Conservation (phyloP, 2,113 vertebrate species). For the Gyps fulvus region DNA sequence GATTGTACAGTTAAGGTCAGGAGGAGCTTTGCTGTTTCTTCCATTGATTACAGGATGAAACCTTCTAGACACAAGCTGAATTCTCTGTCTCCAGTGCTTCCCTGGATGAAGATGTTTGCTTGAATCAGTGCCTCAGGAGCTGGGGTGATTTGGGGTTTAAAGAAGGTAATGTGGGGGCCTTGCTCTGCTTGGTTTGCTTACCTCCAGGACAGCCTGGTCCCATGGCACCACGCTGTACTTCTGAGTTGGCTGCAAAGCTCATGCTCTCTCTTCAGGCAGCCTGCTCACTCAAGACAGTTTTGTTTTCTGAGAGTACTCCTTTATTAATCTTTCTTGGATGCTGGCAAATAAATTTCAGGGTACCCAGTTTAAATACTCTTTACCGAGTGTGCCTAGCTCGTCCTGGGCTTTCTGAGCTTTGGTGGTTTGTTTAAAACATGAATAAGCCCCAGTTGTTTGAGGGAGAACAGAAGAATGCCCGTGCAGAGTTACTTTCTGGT, state of each 20-base stretch:
- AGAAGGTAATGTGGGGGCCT: neutral
- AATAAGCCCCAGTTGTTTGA: neutral
- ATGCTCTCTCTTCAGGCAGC: neutral
- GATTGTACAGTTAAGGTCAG: neutral
- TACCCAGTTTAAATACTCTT: neutral
- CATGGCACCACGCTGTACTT: neutral
- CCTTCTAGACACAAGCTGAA: neutral
- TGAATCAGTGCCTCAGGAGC: neutral
- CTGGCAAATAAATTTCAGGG: neutral
- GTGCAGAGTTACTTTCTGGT: neutral
- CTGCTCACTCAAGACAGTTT: neutral
- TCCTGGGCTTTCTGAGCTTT: neutral
- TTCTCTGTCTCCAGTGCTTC: neutral
- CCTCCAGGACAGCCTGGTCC: neutral
- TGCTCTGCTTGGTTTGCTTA: neutral
- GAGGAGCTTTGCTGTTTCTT: neutral
- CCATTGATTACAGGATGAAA: neutral
- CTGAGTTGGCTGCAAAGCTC: neutral
- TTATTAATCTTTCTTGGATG: neutral
- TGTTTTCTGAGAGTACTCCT: neutral
- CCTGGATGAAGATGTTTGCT: neutral
- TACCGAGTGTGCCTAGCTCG: neutral
- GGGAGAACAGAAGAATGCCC: constrained; percentile 2
- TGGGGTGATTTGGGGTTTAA: neutral
- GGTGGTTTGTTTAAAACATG: neutral